These are phyloP conservation scores for Myotis davidii DNA, from an alignment of 2,113 vertebrate species.

Conservation along the genomic window DNA sequence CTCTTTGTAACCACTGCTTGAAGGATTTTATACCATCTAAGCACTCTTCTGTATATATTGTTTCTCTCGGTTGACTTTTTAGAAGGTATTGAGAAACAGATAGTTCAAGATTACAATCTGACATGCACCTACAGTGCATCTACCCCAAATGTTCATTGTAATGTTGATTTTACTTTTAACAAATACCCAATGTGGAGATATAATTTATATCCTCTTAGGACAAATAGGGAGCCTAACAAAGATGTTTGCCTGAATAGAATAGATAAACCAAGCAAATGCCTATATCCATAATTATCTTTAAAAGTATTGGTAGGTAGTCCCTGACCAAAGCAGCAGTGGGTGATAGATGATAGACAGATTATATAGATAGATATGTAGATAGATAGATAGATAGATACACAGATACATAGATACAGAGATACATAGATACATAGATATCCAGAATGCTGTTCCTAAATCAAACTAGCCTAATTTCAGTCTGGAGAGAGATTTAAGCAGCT, in stretches of 20 bases:
- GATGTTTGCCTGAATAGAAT: background rate
- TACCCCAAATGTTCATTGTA: background rate
- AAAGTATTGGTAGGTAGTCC: background rate
- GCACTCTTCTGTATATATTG: background rate
- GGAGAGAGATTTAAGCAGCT: background rate
- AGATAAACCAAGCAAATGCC: background rate
- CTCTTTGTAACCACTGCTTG: background rate
- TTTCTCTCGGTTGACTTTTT: background rate
- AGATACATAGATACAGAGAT: background rate
- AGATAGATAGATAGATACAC: background rate
- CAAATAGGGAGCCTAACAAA: background rate
- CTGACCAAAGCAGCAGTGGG: background rate
- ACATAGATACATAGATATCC: background rate
- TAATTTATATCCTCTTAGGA: background rate
- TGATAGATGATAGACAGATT: background rate
- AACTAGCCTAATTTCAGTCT: background rate
- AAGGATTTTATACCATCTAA: background rate
- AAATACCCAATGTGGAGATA: background rate
- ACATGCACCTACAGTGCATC: background rate
- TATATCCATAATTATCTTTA: background rate
- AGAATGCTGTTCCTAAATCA: background rate
- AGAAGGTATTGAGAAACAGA: background rate
- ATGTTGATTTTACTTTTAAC: slow-evolving; percentile 16
- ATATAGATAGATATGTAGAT: background rate
- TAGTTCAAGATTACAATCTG: background rate